Evolutionary conservation across 2,888 invertebrate species (phyloP).

Genomic region (Sialis lutaria): DNA sequence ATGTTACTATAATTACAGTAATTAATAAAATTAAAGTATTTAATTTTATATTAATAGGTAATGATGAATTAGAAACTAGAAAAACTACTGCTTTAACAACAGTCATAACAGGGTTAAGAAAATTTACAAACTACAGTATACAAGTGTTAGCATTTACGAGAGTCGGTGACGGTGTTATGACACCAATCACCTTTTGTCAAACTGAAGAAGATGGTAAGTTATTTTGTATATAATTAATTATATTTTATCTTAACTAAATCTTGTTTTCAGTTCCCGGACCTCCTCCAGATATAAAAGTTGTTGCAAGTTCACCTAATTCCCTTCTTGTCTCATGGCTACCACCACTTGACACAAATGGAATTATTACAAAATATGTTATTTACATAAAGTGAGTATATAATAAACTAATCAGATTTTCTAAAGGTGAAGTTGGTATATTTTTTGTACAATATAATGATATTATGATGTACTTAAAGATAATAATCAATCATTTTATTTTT

Average conservation of each 20-base stretch:
- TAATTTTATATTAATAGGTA: slow-evolving; percentile 16
- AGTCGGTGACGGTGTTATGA: slow-evolving; percentile 57
- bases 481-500: too few relatives aligned
- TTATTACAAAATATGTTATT: slow-evolving; percentile 56
- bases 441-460: too few relatives aligned
- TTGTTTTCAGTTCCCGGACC: slow-evolving; percentile 47
- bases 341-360: slow-evolving; percentile 56
- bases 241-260: not conserved
- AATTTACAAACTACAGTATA: slow-evolving; percentile 66
- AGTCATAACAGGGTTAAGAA: slow-evolving; percentile 50
- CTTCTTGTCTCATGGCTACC: slow-evolving; percentile 63
- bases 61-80: slow-evolving; percentile 37
- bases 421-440: too few relatives aligned
- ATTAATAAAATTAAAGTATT: too few relatives aligned
- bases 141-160: slow-evolving; percentile 63
- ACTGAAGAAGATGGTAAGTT: slow-evolving; percentile 59
- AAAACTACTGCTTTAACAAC: slow-evolving; percentile 52
- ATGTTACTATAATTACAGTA: too few relatives aligned
- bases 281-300: slow-evolving; percentile 64
- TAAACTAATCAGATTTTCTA: too few relatives aligned
- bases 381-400: slow-evolving; percentile 33
- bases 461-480: too few relatives aligned
- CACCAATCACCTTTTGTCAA: slow-evolving; percentile 48
- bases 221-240: not conserved
- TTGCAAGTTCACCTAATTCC: slow-evolving; percentile 54